phyloP scores from a whole-genome alignment of 2,797 vertebrate genomes.

The Catamblyrhynchus diadema region DNA sequence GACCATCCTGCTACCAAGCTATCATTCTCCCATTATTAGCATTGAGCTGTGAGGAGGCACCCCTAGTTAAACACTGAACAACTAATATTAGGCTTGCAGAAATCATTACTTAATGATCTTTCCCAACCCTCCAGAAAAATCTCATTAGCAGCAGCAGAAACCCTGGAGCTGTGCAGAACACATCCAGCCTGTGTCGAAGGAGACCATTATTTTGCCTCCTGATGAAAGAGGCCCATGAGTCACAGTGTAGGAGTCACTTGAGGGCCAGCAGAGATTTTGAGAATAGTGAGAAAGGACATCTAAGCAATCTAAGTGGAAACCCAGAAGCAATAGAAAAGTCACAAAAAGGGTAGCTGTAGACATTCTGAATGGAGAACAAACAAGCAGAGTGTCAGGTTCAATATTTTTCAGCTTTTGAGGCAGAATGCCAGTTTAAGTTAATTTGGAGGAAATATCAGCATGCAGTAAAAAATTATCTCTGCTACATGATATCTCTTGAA shows the following conservation, averaged over 20 bases:
- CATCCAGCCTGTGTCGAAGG: not conserved
- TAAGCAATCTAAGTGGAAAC: constrained; percentile 11
- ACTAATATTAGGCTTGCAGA: constrained; percentile 66
- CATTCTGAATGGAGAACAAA: constrained; percentile 18
- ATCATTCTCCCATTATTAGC: constrained; percentile 23
- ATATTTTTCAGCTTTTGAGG: constrained; percentile 17
- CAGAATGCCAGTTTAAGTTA: constrained; percentile 14
- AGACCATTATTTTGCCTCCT: constrained; percentile 40
- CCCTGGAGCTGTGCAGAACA: constrained; percentile 17
- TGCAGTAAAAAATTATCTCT: not conserved
- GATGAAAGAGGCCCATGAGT: constrained; percentile 38
- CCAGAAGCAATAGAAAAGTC: not conserved
- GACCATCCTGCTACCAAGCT: not conserved
- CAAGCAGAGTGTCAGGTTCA: not conserved
- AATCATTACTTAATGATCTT: constrained; percentile 64
- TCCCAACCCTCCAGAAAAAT: constrained; percentile 55
- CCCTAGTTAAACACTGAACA: constrained; percentile 53
- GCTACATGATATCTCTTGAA: not conserved
- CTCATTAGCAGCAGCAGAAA: constrained; percentile 63
- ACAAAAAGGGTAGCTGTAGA: not conserved
- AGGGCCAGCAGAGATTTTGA: constrained; percentile 14
- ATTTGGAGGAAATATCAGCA: constrained; percentile 31
- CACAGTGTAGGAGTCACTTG: constrained; percentile 20
- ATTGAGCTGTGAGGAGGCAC: constrained; percentile 8
- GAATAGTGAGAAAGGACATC: constrained; percentile 13